phyloP scores from a whole-genome alignment of 1,140 invertebrate species.

The Drosophila pseudoobscura region DNA sequence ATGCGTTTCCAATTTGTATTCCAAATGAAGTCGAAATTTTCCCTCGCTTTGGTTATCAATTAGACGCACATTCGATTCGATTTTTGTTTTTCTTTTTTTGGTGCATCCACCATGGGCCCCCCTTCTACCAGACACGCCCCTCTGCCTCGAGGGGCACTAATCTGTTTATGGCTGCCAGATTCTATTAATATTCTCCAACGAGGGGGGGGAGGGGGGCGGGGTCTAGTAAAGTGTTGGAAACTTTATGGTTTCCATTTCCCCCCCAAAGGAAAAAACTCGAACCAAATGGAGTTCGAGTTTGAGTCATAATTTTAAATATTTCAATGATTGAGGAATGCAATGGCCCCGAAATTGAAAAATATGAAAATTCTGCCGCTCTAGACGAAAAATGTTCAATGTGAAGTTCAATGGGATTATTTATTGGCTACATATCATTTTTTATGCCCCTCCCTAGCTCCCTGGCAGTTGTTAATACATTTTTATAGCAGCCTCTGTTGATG shows the following conservation, averaged over 20 bases:
- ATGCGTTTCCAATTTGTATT: conserved; percentile 45
- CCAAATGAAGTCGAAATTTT: conserved; percentile 15
- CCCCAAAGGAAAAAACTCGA: conserved; percentile 14
- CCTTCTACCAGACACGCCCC: conserved; percentile 6
- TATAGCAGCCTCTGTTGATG: conserved; percentile 64
- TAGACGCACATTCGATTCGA: conserved; percentile 57
- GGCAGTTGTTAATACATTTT: conserved; percentile 68
- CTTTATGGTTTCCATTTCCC: conserved; percentile 47
- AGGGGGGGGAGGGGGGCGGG: not conserved
- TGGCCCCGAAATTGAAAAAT: conserved; percentile 40
- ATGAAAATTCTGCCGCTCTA: conserved; percentile 29
- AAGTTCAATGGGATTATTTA: conserved; percentile 46
- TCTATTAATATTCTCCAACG: conserved; percentile 65
- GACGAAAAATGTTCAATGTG: conserved; percentile 38
- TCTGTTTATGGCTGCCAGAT: conserved; percentile 72
- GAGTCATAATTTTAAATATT: conserved; percentile 61
- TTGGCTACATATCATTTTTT: conserved; percentile 58
- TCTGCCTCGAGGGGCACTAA: conserved; percentile 42
- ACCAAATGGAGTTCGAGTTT: conserved; percentile 51
- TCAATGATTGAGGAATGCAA: conserved; percentile 64
- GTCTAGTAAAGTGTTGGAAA: conserved; percentile 68
- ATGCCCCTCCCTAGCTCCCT: conserved; percentile 35
- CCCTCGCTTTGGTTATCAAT: conserved; percentile 72
- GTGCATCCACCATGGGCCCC: too few species aligned
- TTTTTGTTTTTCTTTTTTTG: conserved; percentile 27